Conservation (phyloP, 2,888 invertebrate species). For the Meghimatium bilineatum region DNA sequence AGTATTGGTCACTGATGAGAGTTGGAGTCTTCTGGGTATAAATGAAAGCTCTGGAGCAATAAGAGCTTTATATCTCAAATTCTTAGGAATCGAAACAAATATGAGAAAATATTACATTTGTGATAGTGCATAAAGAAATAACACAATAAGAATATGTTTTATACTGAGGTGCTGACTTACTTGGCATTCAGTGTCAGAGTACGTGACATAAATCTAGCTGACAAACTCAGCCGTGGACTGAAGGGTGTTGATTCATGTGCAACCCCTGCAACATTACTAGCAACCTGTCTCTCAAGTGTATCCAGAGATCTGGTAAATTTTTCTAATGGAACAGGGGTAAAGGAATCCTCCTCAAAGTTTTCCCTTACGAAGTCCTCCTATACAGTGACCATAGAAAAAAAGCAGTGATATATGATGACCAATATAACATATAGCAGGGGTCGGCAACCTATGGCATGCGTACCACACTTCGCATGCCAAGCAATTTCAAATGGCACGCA, state of each 20-base stretch:
- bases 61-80: too few relatives aligned
- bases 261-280: slow-evolving; percentile 47
- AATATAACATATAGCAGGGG: too few relatives aligned
- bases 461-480: too few relatives aligned
- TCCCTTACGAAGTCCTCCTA: slow-evolving; percentile 71
- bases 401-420: background rate
- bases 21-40: too few relatives aligned
- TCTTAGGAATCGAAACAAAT: too few relatives aligned
- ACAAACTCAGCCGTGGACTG: slow-evolving; percentile 67
- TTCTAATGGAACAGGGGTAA: slow-evolving; percentile 64
- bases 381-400: background rate
- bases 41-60: too few relatives aligned
- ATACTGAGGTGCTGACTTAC: slow-evolving; percentile 46
- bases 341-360: slow-evolving; percentile 70
- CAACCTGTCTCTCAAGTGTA: slow-evolving; percentile 57
- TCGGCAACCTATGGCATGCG: too few relatives aligned
- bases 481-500: too few relatives aligned
- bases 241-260: slow-evolving; percentile 52
- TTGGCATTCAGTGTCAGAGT: slow-evolving; percentile 58
- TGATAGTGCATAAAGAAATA: too few relatives aligned
- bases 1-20: too few relatives aligned
- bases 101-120: too few relatives aligned
- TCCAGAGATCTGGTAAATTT: slow-evolving; percentile 67
- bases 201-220: slow-evolving; percentile 69
- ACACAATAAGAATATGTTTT: background rate